These are phyloP conservation scores for Buathra laborator DNA, from an alignment of 2,888 invertebrate species.

Conservation along the genomic window DNA sequence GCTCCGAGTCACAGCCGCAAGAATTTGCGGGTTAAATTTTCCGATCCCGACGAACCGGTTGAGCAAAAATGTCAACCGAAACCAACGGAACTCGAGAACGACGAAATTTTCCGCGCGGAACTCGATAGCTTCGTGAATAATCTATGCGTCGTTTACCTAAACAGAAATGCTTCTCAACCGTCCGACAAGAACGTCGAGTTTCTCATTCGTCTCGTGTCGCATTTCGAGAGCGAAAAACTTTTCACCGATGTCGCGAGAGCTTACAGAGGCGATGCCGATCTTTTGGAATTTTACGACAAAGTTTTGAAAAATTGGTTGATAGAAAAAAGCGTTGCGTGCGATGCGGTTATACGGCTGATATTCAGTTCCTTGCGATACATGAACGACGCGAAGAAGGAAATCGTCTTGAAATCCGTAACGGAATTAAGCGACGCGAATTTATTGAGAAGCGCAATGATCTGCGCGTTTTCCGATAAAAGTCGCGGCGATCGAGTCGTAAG, in stretches of 20 bases:
- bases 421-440: conserved; percentile 79
- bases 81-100: conserved; percentile 68
- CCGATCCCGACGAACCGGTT: conserved; percentile 75
- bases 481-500: conserved; percentile 83
- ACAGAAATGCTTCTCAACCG: conserved; percentile 85
- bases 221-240: conserved; percentile 87
- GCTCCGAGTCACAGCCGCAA: conserved; percentile 84
- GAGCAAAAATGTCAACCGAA: conserved; percentile 65
- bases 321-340: conserved; percentile 86
- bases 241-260: conserved; percentile 85
- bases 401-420: conserved; percentile 87
- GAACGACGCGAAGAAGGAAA: conserved; percentile 86
- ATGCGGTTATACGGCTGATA: conserved; percentile 87
- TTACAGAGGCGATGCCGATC: conserved; percentile 76
- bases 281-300: conserved; percentile 83
- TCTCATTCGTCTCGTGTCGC: conserved; percentile 86
- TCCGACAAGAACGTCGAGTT: conserved; percentile 85
- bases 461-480: conserved; percentile 85
- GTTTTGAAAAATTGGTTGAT: conserved; percentile 86
- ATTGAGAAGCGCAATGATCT: conserved; percentile 75
- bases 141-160: conserved; percentile 87
- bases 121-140: conserved; percentile 85
- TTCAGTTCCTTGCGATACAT: conserved; percentile 88
- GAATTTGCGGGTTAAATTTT: conserved; percentile 87
- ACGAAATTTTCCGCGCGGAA: conserved; percentile 84